A percentile compares a stretch with the other conserved stretches of the same genome.
These are phyloP conservation scores for Notodonta dromedarius DNA, from an alignment of 2,888 invertebrate genomes.

Conservation along the genomic window DNA sequence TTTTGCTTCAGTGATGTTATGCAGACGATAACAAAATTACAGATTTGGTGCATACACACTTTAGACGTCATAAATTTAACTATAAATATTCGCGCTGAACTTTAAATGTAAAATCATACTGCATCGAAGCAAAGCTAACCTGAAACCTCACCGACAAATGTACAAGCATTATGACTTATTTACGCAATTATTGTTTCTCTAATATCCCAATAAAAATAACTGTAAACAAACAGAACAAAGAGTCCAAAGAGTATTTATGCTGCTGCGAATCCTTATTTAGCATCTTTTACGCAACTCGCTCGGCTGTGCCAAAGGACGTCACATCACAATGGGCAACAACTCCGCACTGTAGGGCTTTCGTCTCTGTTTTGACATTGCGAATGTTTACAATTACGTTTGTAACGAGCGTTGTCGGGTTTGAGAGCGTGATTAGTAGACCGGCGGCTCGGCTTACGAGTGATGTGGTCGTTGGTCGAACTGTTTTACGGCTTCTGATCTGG, in stretches of 20 bases:
- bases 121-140: no score
- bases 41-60: no score
- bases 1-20: no score
- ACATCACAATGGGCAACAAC: conserved; percentile 35
- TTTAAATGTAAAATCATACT: no score
- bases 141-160: no score
- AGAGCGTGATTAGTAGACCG: not conserved
- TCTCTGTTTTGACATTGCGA: conserved; percentile 35
- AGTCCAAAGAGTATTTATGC: conserved; percentile 27
- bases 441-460: not conserved
- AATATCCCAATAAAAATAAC: conserved; percentile 10
- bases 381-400: conserved; percentile 24
- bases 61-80: no score
- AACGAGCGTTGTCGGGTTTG: conserved; percentile 10
- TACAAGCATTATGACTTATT: no score
- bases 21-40: no score
- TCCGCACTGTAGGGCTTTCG: conserved; percentile 28
- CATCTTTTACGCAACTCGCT: conserved; percentile 34
- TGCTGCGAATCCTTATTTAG: conserved; percentile 36
- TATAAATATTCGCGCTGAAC: no score
- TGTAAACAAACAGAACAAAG: conserved; percentile 14
- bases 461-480: not conserved
- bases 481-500: not conserved
- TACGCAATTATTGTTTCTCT: not conserved
- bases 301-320: conserved; percentile 48